Conservation (phyloP, 2,113 vertebrate species). For the Eulemur rufifrons region DNA sequence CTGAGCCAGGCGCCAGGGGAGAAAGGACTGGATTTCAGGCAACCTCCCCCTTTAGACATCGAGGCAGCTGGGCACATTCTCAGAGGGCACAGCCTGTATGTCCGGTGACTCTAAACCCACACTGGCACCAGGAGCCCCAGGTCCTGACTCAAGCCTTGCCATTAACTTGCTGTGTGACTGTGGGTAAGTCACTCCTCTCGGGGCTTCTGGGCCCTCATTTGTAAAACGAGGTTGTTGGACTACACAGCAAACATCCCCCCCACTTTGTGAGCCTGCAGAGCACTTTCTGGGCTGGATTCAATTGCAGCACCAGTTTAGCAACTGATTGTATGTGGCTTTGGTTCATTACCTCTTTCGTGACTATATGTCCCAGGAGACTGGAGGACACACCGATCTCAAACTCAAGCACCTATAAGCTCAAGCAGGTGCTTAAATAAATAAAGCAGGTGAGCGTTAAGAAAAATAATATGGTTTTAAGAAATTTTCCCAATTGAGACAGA, state of each 20-base stretch:
- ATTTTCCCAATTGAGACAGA: not conserved
- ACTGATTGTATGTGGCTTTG: not conserved
- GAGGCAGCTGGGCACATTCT: not conserved
- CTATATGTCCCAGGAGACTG: not conserved
- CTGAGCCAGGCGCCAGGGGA: not conserved
- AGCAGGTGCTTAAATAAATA: not conserved
- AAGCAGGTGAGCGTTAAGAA: not conserved
- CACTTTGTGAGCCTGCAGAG: not conserved
- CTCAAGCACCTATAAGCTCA: not conserved
- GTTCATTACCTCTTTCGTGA: not conserved
- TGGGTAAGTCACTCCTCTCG: not conserved
- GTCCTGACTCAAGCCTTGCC: not conserved
- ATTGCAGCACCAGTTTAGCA: not conserved
- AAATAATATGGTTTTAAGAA: not conserved
- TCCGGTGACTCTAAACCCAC: not conserved
- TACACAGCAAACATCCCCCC: not conserved
- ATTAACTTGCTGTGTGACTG: not conserved
- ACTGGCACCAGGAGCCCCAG: not conserved
- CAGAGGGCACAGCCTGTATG: not conserved
- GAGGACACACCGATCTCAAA: not conserved
- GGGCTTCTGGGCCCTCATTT: not conserved
- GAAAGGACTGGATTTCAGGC: not conserved
- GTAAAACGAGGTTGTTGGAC: not conserved
- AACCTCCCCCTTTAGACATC: fast-evolving
- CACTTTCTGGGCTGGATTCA: not conserved